Base-by-base conservation (phyloP, 23 tunicate genomes). In the Trididemnum miniatum region DNA sequence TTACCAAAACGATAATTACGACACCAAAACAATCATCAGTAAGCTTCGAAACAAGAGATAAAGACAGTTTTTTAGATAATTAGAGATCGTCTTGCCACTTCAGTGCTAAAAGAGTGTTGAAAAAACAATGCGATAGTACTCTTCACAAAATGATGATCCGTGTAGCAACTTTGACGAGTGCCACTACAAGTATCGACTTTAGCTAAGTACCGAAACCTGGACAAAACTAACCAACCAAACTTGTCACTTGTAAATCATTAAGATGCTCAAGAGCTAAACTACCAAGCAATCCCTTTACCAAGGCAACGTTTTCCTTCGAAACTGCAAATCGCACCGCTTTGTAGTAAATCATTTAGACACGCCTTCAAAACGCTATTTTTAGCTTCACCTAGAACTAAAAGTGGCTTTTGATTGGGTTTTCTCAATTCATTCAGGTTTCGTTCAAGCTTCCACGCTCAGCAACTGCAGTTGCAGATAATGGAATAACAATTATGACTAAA, bases 141-240 rank as follows among this genome's bases (percentile, higher is more conserved):
- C 54, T 44, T 44, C 12, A 7, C 12, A 7, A 44, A 44, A 44
- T 44, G 54, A 44, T 44, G 54, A 44, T 44, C 54, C 54, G 54
- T 44, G 67, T 62, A 62, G 67, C 67, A 12, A n/a, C 67, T 62
- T 3, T 18, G 4, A 62, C 67, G n/a, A 62, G 67, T 62, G 26
- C 67, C n/a, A 62, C 29, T 62, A 22, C 29, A 62, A 62, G 67
- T 20, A 62, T 20, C 67, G 29, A 22, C 29, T 62, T 62, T 62
- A 26, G 5, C 26, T 24, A 24, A 62, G 29, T 22, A n/a, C 25
- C 57, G 18, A 12, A 49, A 49, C n/a, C n/a, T n/a, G n/a, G n/a
- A n/a, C n/a, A n/a, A n/a, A n/a, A n/a, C n/a, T n/a, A n/a, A n/a
- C n/a, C n/a, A n/a, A n/a, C n/a, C n/a, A n/a, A n/a, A n/a, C n/a